Evolutionary conservation across 2,888 invertebrate species (phyloP), one percentile per base, ranked within the genome.

Genomic region (Mesorhabditis sp.): DNA sequence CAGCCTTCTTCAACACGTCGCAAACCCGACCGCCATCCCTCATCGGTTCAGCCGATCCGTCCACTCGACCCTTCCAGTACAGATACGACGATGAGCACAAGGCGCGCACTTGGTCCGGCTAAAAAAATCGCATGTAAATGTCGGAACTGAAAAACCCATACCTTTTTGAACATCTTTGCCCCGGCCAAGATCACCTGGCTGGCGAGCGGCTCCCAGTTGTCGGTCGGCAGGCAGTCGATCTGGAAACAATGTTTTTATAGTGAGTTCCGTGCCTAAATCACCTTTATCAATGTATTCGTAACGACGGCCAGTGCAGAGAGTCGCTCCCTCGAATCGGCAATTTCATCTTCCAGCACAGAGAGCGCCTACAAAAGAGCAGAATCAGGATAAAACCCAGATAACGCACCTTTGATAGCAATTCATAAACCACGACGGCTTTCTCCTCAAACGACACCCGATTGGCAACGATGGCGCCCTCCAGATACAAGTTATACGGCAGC

Each of bases 391-490:
- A 62, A 62, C 4, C 6, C 28, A 28, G 58, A 50, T 42, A 43
- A 15, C 63, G n/a, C n/a, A 76, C 76, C 69, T 80, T 80, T 1
- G 80, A 78, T 4, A 98, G 91, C 86, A 94, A 99, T 87, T 99
- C 98, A 88, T 99, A 99, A 0, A 96, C 96, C 1, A 97, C 92
- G 6, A 94, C 93, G 88, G 97, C 96, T 86, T 93, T 93, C 86
- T 95, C 94, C 72, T 94, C 92, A 87, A 96, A 97, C 5, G 91
- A 71, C 5, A 85, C 74, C 42, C 74, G 74, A 66, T 86, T 82
- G 0, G 84, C 77, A 0, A 94, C 93, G 65, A 96, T 88, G 0
- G 96, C 96, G 4, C 96, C 97, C 88, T 83, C 78, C 6, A 98
- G 90, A 87, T 95, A 98, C 68, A 98, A 88, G 75, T 97, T 90